phyloP scores from a whole-genome alignment of 92 coral and sea anemone species.

The Epizoanthus ramosus region DNA sequence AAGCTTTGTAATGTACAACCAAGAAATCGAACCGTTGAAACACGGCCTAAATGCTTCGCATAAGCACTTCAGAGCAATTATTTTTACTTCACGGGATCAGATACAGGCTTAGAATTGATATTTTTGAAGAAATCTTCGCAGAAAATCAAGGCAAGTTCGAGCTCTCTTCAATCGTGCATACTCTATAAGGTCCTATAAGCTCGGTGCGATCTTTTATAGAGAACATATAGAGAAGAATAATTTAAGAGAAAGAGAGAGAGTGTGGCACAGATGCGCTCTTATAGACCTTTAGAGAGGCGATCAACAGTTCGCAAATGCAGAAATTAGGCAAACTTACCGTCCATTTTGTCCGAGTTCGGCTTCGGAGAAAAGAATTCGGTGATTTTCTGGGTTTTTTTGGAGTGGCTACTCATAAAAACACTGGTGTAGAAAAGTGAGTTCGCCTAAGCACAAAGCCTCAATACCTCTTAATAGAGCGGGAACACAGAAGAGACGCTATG shows the following conservation, averaged over 20 bases:
- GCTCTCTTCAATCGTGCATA: constrained; percentile 61
- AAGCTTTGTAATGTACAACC: constrained; percentile 55
- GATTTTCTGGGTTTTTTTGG: constrained; percentile 65
- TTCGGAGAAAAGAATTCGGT: constrained; percentile 67
- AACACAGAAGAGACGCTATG: constrained; percentile 71
- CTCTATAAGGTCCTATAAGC: constrained; percentile 67
- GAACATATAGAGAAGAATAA: constrained; percentile 76
- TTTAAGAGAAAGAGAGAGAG: constrained; percentile 69
- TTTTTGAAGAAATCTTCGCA: constrained; percentile 37
- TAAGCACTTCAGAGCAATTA: constrained; percentile 40
- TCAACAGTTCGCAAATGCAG: constrained; percentile 56
- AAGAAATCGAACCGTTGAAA: constrained; percentile 54
- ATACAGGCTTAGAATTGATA: constrained; percentile 3
- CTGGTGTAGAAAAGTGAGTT: constrained; percentile 33
- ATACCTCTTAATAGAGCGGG: constrained; percentile 62
- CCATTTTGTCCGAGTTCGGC: constrained; percentile 76
- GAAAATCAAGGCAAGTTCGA: constrained; percentile 32
- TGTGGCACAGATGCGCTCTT: constrained; percentile 67
- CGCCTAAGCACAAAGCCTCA: constrained; percentile 46
- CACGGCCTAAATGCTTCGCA: constrained; percentile 42
- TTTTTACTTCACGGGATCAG: not conserved
- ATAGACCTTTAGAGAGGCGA: constrained; percentile 37
- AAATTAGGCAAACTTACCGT: constrained; percentile 67
- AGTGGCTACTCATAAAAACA: constrained; percentile 57
- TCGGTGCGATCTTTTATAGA: constrained; percentile 62